Percentiles rank a stretch among this genome's conserved stretches.
These are phyloP conservation scores for Halcyon badia DNA, from an alignment of 2,797 vertebrate species.

Conservation along the genomic window DNA sequence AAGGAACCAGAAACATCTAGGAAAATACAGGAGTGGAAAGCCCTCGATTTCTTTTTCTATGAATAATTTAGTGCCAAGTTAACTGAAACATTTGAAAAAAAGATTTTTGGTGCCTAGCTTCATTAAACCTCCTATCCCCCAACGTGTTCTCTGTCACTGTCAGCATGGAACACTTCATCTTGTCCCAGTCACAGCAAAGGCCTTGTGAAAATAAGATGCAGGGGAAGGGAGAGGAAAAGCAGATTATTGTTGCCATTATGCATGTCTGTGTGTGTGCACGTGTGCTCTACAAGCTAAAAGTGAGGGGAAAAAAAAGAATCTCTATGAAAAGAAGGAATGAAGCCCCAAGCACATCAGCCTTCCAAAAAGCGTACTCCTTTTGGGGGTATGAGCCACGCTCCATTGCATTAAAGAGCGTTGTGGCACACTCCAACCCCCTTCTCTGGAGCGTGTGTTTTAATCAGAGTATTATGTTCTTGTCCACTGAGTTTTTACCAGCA, in stretches of 20 bases:
- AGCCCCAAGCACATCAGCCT: not conserved
- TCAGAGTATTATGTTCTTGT: not conserved
- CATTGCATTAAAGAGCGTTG: accelerated
- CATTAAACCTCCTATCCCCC: conserved; percentile 56
- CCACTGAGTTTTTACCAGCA: conserved; percentile 20
- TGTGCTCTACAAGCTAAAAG: not conserved
- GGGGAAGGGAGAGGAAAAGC: conserved; percentile 2
- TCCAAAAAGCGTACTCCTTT: not conserved
- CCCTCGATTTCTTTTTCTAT: conserved; percentile 45
- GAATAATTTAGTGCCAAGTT: conserved; percentile 68
- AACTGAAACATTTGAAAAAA: conserved; percentile 39
- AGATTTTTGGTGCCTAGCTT: conserved; percentile 59
- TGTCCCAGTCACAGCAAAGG: conserved; percentile 38
- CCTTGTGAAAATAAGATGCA: conserved; percentile 33
- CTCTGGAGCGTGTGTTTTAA: not conserved
- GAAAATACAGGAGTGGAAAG: not conserved
- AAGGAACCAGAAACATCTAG: not conserved
- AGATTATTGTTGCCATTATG: not conserved
- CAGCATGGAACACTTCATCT: conserved; percentile 51
- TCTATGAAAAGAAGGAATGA: not conserved
- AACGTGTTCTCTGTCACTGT: conserved; percentile 52
- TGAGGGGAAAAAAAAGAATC: not conserved
- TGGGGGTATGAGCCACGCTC: accelerated
- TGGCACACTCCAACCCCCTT: not conserved
- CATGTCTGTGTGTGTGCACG: not conserved